Base-by-base conservation (phyloP, 2,113 vertebrate genomes). In the Aegypius monachus region DNA sequence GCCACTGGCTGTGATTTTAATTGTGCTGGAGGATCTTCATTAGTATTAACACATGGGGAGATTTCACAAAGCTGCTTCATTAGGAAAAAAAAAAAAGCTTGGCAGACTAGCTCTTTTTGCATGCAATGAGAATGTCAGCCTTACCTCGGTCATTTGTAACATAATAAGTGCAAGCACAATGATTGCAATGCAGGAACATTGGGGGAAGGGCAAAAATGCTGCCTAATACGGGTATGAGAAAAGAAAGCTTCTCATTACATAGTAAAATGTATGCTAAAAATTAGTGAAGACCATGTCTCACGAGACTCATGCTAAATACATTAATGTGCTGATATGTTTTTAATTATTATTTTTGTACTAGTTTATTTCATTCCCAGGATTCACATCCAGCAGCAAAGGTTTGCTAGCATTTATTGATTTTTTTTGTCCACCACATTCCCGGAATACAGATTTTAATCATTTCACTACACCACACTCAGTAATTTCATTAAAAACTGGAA, bases 361-460 rank as follows among this genome's bases (percentile, higher is more conserved):
- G 97, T 98, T 97, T 98, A 96, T 98, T 98, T 98, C 96, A 97
- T 98, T 99, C 98, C 96, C 90, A 95, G 92, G 96, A 97, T 98
- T 98, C 97, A 97, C 97, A 98, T 97, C 97, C 98, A 98, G 98
- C 98, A 98, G 98, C 98, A 98, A 97, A 98, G 98, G 98, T 98
- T 98, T 98, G 98, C 98, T 98, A 95, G 97, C 98, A 96, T 94
- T 97, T 99, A 99, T 99, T 99, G 98, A 99, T 99, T 99, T 98
- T 99, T 98, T 98, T 98, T 92, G 96, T 94, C 97, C 90, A 94
- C 98, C 98, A 99, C 98, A 98, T 99, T 99, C 98, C 98, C 97
- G 92, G 99, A 99, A 99, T 99, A 99, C 99, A 99, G 99, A 99
- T 99, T 99, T 99, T 99, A 99, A 99, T 99, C 98, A 99, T 98